Evolutionary conservation across 2,888 invertebrate genomes (phyloP).

Genomic region (Latheticus oryzae): DNA sequence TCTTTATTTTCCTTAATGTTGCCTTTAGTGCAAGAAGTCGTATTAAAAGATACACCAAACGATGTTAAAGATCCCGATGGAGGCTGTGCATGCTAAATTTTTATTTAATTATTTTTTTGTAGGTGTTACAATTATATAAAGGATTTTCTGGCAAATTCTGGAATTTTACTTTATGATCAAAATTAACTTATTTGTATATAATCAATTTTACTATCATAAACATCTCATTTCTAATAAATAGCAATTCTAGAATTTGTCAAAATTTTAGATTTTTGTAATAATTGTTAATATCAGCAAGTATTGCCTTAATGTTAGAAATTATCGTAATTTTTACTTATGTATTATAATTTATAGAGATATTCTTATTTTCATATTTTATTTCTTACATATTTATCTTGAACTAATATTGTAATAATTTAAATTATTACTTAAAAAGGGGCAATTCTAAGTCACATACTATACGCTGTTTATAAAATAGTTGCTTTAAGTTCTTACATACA

Average conservation of each 20-base stretch:
- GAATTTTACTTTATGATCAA: constrained; percentile 10
- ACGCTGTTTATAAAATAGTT: too few species aligned
- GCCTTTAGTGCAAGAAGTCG: constrained; percentile 95
- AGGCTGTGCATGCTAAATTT: constrained; percentile 88
- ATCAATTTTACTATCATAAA: constrained; percentile 2
- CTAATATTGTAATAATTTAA: too few species aligned
- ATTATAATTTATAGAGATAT: constrained; percentile 23
- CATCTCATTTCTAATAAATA: not conserved
- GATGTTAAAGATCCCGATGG: constrained; percentile 94
- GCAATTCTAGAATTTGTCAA: constrained; percentile 15
- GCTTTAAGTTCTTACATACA: too few species aligned
- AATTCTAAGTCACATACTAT: too few species aligned
- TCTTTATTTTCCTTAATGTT: constrained; percentile 73
- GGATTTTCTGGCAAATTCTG: constrained; percentile 17
- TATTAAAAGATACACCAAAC: constrained; percentile 95
- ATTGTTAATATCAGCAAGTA: constrained; percentile 21
- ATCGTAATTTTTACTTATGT: constrained; percentile 31
- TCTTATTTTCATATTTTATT: constrained; percentile 8
- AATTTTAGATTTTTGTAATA: constrained; percentile 6
- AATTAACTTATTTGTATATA: constrained; percentile 19
- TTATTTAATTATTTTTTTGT: constrained; percentile 34
- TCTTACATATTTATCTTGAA: too few species aligned
- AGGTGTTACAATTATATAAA: constrained; percentile 13
- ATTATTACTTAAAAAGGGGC: too few species aligned
- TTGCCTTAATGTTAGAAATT: constrained; percentile 26